Percentiles rank a stretch among this genome's conserved stretches.
These are phyloP conservation scores for Hermaeophaga mercurialis DNA, from an alignment of 2,888 invertebrate genomes.

Conservation along the genomic window DNA sequence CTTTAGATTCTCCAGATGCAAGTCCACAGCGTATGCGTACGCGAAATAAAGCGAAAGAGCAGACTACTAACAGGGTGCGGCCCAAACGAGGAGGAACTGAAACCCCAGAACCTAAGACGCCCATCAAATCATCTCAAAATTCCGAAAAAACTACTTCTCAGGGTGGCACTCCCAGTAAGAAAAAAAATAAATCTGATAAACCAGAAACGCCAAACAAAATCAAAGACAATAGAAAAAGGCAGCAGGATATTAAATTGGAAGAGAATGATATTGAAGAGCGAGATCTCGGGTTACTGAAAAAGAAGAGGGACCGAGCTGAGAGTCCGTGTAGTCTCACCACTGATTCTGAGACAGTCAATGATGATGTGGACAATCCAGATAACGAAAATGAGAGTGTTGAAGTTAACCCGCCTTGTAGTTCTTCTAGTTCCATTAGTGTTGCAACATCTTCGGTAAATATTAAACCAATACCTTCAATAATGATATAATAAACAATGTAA, in stretches of 20 bases:
- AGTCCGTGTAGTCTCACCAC: conserved; percentile 86
- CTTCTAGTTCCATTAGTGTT: conserved; percentile 20
- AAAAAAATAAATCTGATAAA: conserved; percentile 49
- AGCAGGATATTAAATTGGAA: conserved; percentile 51
- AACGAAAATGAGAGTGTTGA: conserved; percentile 56
- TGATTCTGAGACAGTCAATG: conserved; percentile 82
- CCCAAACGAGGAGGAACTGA: conserved; percentile 64
- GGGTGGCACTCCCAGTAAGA: conserved; percentile 36
- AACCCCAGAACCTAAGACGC: conserved; percentile 59
- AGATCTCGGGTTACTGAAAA: conserved; percentile 56
- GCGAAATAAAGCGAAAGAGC: conserved; percentile 81
- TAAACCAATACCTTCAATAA: conserved; percentile 5
- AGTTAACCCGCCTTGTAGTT: conserved; percentile 54
- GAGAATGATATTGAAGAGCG: conserved; percentile 58
- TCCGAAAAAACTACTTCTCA: conserved; percentile 15
- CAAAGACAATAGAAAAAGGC: conserved; percentile 58
- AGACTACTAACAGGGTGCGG: conserved; percentile 60
- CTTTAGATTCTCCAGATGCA: conserved; percentile 71
- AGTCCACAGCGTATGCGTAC: conserved; percentile 90
- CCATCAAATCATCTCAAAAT: conserved; percentile 55
- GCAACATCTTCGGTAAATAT: conserved; percentile 26
- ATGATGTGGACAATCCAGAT: conserved; percentile 61
- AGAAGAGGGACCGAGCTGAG: conserved; percentile 60
- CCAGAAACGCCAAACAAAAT: conserved; percentile 62
- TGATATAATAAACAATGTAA: not conserved